phyloP scores from a whole-genome alignment of 2,888 invertebrate genomes.

The Leistus spinibarbis region DNA sequence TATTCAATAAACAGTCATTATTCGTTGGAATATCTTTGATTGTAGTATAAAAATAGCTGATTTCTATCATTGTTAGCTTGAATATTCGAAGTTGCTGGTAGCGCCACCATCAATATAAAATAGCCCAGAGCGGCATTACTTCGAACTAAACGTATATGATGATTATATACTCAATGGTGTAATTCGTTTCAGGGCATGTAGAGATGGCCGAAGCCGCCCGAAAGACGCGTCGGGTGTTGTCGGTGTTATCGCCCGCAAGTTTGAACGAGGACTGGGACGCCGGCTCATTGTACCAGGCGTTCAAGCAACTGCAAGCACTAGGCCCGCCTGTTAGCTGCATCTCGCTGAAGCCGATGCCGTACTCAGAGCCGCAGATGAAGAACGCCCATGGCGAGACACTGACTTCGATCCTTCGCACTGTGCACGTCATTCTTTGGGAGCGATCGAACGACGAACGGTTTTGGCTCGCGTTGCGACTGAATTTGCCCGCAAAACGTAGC shows the following conservation, averaged over 20 bases:
- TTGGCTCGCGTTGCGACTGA: slow-evolving; percentile 69
- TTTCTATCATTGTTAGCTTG: no score
- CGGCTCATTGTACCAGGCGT: slow-evolving; percentile 53
- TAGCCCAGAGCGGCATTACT: no score
- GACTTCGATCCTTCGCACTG: slow-evolving; percentile 57
- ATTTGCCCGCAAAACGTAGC: slow-evolving; percentile 62
- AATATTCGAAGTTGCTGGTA: no score
- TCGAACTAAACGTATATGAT: no score
- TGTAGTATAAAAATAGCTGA: no score
- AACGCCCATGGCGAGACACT: slow-evolving; percentile 60
- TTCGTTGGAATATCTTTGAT: no score
- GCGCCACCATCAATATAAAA: no score
- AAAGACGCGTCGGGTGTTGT: slow-evolving; percentile 59
- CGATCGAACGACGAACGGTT: slow-evolving; percentile 60
- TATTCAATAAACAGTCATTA: no score
- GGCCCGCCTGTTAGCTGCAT: slow-evolving; percentile 53
- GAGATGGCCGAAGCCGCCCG: slow-evolving; percentile 61
- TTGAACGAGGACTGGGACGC: slow-evolving; percentile 59
- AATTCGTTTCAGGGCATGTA: slow-evolving; percentile 66
- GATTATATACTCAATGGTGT: no score
- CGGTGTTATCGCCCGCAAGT: slow-evolving; percentile 59
- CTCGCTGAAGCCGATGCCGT: slow-evolving; percentile 57
- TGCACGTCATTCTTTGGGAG: slow-evolving; percentile 6
- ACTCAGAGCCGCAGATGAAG: slow-evolving; percentile 50
- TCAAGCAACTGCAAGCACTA: slow-evolving; percentile 58